Conservation (phyloP, 1,140 invertebrate species). For the Nautilus pompilius region DNA sequence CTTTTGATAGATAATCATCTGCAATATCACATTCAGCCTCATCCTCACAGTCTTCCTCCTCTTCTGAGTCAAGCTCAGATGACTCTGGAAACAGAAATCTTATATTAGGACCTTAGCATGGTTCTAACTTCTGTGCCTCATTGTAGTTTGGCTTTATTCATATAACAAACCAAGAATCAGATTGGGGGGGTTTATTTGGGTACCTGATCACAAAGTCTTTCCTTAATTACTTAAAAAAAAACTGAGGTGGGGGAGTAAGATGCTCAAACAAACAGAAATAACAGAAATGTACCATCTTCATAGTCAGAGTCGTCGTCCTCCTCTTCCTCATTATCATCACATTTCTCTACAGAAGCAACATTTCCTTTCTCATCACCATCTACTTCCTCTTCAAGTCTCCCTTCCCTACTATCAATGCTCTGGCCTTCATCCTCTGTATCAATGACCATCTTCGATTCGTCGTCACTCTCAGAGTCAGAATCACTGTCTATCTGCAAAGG, state of each 20-base stretch:
- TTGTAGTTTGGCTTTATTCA: not conserved
- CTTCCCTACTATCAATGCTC: constrained; percentile 6
- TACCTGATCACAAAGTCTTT: not conserved
- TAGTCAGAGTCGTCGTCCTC: constrained; percentile 6
- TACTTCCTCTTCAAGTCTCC: constrained; percentile 6
- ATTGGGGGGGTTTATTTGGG: not conserved
- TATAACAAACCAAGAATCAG: not conserved
- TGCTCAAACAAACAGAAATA: not conserved
- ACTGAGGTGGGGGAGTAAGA: not conserved
- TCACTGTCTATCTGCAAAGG: not conserved
- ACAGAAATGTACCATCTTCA: constrained; percentile 2
- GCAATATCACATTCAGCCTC: constrained; percentile 11
- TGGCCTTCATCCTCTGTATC: constrained; percentile 18
- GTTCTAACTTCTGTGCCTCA: not conserved
- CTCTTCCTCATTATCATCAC: constrained; percentile 33
- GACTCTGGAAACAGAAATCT: not conserved
- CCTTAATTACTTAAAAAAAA: not conserved
- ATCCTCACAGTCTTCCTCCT: not conserved
- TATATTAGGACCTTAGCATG: not conserved
- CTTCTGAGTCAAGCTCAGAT: not conserved
- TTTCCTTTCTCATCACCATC: constrained; percentile 17
- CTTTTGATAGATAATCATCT: constrained; percentile 13
- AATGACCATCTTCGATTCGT: constrained; percentile 8
- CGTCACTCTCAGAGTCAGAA: constrained; percentile 5
- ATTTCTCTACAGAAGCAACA: constrained; percentile 49